phyloP scores from a whole-genome alignment of 2,888 invertebrate genomes.

The Drosophila kambysellisi region DNA sequence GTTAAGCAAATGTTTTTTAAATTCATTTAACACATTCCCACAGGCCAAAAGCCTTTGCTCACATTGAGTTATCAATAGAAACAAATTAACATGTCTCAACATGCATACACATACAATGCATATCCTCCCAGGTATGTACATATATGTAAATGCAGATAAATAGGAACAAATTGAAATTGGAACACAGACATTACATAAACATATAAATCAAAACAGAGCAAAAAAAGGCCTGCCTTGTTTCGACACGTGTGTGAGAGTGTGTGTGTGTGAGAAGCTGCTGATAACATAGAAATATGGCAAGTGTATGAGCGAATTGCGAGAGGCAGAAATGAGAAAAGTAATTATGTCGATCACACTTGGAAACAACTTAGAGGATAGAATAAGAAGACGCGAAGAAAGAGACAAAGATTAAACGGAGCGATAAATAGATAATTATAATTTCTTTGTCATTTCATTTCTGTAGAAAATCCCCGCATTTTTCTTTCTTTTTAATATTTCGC shows the following conservation, averaged over 20 bases:
- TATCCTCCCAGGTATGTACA: background rate
- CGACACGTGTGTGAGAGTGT: background rate
- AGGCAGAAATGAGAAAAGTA: slow-evolving; percentile 14
- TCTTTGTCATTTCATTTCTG: background rate
- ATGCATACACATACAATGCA: background rate
- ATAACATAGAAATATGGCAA: slow-evolving; percentile 40
- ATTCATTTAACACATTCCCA: slow-evolving; percentile 37
- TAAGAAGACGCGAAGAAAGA: slow-evolving; percentile 1
- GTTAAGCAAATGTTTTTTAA: slow-evolving; percentile 33
- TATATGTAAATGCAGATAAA: slow-evolving; percentile 6
- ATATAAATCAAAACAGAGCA: slow-evolving; percentile 10
- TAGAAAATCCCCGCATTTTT: background rate
- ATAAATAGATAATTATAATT: background rate
- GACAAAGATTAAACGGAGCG: background rate
- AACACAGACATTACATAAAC: slow-evolving; percentile 13
- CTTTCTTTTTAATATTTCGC: background rate
- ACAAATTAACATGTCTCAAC: slow-evolving; percentile 1
- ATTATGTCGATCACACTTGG: slow-evolving; percentile 27
- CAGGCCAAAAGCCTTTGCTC: slow-evolving; percentile 15
- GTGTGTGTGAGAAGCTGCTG: slow-evolving; percentile 30
- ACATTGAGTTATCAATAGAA: slow-evolving; percentile 13
- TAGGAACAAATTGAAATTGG: slow-evolving; percentile 41
- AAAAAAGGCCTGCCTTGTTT: slow-evolving; percentile 35
- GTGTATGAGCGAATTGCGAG: slow-evolving; percentile 8
- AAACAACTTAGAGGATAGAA: slow-evolving; percentile 37